Base-by-base conservation (phyloP, 2,888 invertebrate genomes). In the Pyralis farinalis region DNA sequence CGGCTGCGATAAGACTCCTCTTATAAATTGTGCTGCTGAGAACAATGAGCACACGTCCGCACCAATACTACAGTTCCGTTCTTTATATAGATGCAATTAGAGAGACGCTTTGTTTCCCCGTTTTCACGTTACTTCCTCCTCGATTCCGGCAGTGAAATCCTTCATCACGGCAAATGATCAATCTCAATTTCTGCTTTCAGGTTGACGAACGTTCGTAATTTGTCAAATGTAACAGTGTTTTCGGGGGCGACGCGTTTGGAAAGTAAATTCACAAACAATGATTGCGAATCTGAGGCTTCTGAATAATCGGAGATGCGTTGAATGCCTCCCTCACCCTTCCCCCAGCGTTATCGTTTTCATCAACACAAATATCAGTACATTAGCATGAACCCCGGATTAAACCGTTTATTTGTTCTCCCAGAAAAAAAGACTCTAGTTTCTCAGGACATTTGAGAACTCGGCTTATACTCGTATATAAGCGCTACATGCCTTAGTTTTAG, bases 21-120 rank as follows among this genome's bases (percentile, higher is more conserved):
- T 55, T 52, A 53, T 53, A 53, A 50, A 53, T 57, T 56, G 53
- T 53, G 58, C 44, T 52, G 55, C 46, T 41, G 51, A 63, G 70
- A 74, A 73, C 69, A 72, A 74, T 75, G 66, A 51, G 54, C 58
- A 55, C 56, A 62, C 59, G 65, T 58, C 67, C 59, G 61, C 60
- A 58, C 61, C 58, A 55, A 62, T 53, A 51, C 53, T 47, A 55
- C 46, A 47, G 63, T 64, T 65, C 63, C 59, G 60, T 58, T 58
- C 54, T 59, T 56, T 58, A 52, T 59, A 58, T 59, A 66, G 63
- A 71, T 73, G 63, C 65, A 72, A 78, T 79, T 70, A 78, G 70
- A 73, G 67, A 69, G 56, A 57, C 53, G 55, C 57, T 58, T 56
- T 63, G 69, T 72, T 78, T 74, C 74, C 71, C 63, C 55, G 57